Conservation (phyloP, 2,113 vertebrate genomes). For the Amazona guildingii region DNA sequence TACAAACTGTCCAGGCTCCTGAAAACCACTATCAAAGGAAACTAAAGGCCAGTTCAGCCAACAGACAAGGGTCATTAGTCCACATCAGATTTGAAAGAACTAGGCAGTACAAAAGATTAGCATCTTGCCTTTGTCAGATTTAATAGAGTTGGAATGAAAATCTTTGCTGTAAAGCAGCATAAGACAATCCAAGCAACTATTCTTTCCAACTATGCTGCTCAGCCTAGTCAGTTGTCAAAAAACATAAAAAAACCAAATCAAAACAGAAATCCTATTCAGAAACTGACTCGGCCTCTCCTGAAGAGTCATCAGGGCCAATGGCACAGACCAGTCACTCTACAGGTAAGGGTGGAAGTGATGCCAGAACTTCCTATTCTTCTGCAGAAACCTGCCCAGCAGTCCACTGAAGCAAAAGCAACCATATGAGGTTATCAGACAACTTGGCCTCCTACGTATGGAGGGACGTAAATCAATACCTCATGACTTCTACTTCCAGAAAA, state of each 20-base stretch:
- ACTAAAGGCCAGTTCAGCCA: background rate
- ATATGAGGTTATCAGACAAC: background rate
- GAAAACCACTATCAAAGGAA: background rate
- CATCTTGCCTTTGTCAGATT: background rate
- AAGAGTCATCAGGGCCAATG: background rate
- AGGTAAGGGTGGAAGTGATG: background rate
- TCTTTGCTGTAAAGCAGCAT: background rate
- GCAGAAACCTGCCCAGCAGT: background rate
- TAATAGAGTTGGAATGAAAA: background rate
- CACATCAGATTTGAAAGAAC: background rate
- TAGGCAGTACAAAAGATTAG: background rate
- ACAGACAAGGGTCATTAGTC: background rate
- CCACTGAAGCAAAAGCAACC: background rate
- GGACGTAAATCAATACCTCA: background rate
- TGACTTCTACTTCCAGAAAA: background rate
- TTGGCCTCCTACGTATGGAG: background rate
- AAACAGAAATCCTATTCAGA: background rate
- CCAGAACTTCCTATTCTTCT: background rate
- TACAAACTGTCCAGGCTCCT: background rate
- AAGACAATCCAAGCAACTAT: background rate
- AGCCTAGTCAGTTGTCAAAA: background rate
- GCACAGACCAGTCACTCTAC: background rate
- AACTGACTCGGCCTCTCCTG: background rate
- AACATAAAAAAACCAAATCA: accelerated
- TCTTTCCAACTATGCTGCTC: background rate